A percentile compares a stretch with the other conserved stretches of the same genome.
These are phyloP conservation scores for Monarcha castaneiventris DNA, from an alignment of 2,113 vertebrate genomes.

Conservation along the genomic window DNA sequence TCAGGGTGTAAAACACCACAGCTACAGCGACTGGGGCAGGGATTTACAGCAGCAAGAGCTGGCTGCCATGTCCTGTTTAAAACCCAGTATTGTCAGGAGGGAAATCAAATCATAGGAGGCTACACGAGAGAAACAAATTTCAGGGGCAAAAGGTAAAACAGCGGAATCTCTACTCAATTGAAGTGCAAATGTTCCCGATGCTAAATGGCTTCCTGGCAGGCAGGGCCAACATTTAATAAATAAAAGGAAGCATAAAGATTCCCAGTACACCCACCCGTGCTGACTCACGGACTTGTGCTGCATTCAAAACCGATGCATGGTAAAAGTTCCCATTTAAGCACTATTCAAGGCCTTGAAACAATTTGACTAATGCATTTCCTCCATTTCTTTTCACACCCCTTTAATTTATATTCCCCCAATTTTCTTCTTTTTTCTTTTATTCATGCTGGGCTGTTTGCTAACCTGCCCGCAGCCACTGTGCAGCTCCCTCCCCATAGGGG, in stretches of 20 bases:
- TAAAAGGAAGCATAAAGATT: slow-evolving; percentile 54
- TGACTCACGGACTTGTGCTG: slow-evolving; percentile 13
- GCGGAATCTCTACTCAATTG: slow-evolving; percentile 2
- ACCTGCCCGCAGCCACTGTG: neutral
- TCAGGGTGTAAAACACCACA: neutral
- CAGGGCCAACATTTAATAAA: slow-evolving; percentile 59
- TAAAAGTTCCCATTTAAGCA: slow-evolving; percentile 14
- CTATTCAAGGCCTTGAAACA: neutral
- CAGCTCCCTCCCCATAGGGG: neutral
- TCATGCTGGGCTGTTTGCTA: neutral
- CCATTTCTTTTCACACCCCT: neutral
- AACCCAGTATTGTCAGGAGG: slow-evolving; percentile 8
- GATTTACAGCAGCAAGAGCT: slow-evolving; percentile 27
- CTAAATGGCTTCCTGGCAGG: slow-evolving; percentile 53
- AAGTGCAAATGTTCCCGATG: slow-evolving; percentile 47
- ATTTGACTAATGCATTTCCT: slow-evolving; percentile 20
- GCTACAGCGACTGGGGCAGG: neutral
- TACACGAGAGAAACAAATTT: slow-evolving; percentile 46
- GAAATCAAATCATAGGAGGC: slow-evolving; percentile 50
- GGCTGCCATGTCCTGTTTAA: neutral
- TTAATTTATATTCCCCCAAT: neutral
- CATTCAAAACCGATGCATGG: neutral
- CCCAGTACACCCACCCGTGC: slow-evolving; percentile 41
- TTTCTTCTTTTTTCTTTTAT: neutral
- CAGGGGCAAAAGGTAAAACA: slow-evolving; percentile 52